phyloP scores from a whole-genome alignment of 1,140 invertebrate species.

The Melipona quadrifasciata region DNA sequence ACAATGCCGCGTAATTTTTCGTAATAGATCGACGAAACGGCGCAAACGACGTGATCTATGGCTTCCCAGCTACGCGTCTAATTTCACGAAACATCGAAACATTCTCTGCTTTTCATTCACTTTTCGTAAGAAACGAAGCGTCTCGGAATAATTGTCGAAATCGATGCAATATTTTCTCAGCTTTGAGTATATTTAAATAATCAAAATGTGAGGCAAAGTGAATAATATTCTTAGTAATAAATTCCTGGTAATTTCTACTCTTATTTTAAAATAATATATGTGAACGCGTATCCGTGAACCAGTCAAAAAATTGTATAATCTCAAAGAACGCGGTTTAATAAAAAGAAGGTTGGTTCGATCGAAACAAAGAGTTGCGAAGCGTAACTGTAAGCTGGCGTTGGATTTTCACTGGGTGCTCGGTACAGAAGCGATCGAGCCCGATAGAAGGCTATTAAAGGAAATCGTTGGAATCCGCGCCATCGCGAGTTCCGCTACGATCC shows the following conservation, averaged over 20 bases:
- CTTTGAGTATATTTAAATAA: too few relatives aligned
- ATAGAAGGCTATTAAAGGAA: neutral
- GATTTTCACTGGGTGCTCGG: neutral
- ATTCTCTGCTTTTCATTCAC: neutral
- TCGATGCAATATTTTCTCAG: too few relatives aligned
- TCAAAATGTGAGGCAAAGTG: too few relatives aligned
- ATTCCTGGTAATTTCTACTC: too few relatives aligned
- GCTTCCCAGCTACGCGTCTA: neutral
- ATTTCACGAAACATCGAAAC: neutral
- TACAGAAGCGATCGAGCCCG: neutral
- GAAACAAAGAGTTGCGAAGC: neutral
- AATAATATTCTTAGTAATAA: too few relatives aligned
- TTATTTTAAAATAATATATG: too few relatives aligned
- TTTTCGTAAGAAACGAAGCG: too few relatives aligned
- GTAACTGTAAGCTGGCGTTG: neutral
- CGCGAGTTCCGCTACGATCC: neutral
- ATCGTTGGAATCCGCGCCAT: neutral
- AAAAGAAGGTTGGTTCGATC: neutral
- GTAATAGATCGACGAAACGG: neutral
- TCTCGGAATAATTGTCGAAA: too few relatives aligned
- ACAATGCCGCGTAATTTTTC: slow-evolving; percentile 3
- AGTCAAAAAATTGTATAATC: too few relatives aligned
- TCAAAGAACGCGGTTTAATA: too few relatives aligned
- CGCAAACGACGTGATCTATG: slow-evolving; percentile 8
- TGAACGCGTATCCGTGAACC: too few relatives aligned